Evolutionary conservation across 2,888 invertebrate species (phyloP), one percentile per base, ranked within the genome.

Genomic region (Polylopha cassiicola): DNA sequence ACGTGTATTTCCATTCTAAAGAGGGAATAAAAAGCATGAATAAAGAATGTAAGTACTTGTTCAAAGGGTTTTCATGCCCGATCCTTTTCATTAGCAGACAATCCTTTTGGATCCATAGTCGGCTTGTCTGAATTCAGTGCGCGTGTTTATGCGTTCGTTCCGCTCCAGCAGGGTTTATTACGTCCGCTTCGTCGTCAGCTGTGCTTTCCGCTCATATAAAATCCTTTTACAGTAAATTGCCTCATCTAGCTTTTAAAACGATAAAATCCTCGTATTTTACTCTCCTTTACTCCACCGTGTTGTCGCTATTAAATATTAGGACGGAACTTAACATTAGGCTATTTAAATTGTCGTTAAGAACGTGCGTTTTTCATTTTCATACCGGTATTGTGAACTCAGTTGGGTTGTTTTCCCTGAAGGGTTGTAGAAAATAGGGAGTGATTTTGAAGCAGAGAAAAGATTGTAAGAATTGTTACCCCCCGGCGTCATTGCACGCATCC

Each of bases 221-320:
- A 72, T 70, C 63, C 62, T 71, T 73, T 70, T 51, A 54, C 51
- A 59, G 59, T 64, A 74, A 74, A 76, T 73, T 76, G 70, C 58
- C 61, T 60, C 60, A 60, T 60, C 57, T 61, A 52, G 44, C 22
- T 52, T 49, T 51, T 66, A 65, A 61, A 65, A 54, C 59, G 56
- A 58, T 42, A 65, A 70, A 68, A 62, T 62, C 60, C 45, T 48
- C 43, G 23, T 54, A 57, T 66, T 62, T 58, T 57, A 51, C 30
- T 29, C 37, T 10, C 37, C 33, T 38, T 43, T 8, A 14, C 5
- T 7, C 13, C 20, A n/a, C 6, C n/a, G 7, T 18, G 28, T 5
- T 4, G 16, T 21, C 23, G 29, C 20, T 27, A 27, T 43, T 44
- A 42, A 47, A 43, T 49, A 48, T 37, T 45, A 44, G 23, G 17